Conservation (phyloP, 2,113 vertebrate genomes). For the Astur gentilis region DNA sequence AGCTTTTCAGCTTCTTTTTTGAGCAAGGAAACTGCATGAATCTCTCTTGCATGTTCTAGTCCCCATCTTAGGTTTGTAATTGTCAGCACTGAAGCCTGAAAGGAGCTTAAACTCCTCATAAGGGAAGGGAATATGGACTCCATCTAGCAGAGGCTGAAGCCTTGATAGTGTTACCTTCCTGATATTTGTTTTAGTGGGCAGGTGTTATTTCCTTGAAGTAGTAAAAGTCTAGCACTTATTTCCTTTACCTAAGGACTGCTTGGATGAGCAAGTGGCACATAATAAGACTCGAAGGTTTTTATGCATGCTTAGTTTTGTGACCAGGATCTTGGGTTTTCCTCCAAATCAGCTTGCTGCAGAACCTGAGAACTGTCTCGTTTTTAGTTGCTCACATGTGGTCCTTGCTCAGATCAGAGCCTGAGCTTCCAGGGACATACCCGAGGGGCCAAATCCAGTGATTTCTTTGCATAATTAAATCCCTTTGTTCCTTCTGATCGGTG, state of each 20-base stretch:
- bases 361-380: background rate
- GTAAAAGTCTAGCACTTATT: background rate
- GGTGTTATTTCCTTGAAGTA: background rate
- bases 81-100: background rate
- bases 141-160: background rate
- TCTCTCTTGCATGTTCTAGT: background rate
- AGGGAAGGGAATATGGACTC: background rate
- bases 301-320: background rate
- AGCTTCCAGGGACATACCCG: background rate
- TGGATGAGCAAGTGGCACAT: background rate
- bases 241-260: background rate
- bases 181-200: background rate
- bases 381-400: background rate
- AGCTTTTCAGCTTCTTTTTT: conserved; percentile 12
- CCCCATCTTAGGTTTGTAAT: conserved; percentile 27
- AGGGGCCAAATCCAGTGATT: background rate
- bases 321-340: background rate
- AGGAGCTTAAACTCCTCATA: background rate
- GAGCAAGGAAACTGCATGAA: background rate
- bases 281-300: background rate
- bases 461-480: background rate
- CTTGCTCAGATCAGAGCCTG: background rate
- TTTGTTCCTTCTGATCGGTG: background rate
- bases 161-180: background rate
- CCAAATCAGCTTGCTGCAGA: background rate